Percentiles rank a stretch among this genome's conserved stretches.
Evolutionary conservation across 30 jellyfish, hydroid and myxozoan species (phyloP).

Genomic region (Nemopilema nomurai): DNA sequence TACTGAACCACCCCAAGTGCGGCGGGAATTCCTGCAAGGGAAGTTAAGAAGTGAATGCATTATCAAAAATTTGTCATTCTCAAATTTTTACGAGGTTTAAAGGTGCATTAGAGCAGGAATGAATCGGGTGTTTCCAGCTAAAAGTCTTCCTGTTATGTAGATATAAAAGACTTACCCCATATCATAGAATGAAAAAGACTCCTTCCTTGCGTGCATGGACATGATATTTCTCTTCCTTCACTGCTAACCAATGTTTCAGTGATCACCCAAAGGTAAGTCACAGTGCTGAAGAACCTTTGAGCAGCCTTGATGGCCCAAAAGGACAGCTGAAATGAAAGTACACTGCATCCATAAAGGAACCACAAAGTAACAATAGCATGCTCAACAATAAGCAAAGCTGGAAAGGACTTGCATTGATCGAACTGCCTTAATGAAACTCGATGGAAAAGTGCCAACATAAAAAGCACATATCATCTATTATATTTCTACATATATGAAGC

Average conservation of each 20-base stretch:
- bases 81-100: background rate
- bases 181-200: background rate
- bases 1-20: background rate
- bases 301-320: background rate
- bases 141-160: no score
- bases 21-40: slow-evolving; percentile 7
- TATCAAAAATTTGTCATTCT: background rate
- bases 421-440: no score
- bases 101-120: no score
- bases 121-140: no score
- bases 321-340: background rate
- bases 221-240: background rate
- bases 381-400: no score
- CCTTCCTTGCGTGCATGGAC: background rate
- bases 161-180: no score
- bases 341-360: no score
- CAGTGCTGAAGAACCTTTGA: background rate
- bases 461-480: no score
- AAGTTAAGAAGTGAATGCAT: background rate
- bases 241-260: background rate
- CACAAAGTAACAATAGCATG: no score
- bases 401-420: no score
- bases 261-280: background rate
- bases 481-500: no score
- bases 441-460: no score